phyloP scores from a whole-genome alignment of 2,888 invertebrate species.

The Plutella xylostella region DNA sequence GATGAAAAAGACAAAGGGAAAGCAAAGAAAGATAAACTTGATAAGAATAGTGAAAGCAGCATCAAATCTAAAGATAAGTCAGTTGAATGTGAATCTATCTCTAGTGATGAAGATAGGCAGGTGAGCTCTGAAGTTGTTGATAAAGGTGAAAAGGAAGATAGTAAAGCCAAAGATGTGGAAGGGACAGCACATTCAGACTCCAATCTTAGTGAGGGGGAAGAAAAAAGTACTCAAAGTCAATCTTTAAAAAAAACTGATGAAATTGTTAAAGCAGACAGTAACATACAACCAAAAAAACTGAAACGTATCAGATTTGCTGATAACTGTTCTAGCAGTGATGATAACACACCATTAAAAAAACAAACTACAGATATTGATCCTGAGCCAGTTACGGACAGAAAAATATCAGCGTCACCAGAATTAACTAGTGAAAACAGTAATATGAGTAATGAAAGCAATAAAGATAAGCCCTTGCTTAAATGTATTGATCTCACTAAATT shows the following conservation, averaged over 20 bases:
- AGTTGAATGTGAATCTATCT: background rate
- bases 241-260: constrained; percentile 3
- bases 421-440: background rate
- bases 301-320: constrained; percentile 19
- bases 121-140: no score
- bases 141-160: no score
- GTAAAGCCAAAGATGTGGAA: background rate
- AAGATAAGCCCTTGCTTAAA: constrained; percentile 38
- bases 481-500: constrained; percentile 52
- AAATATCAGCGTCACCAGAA: background rate
- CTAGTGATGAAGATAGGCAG: no score
- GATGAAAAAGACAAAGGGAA: constrained; percentile 2
- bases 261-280: constrained; percentile 2
- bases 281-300: constrained; percentile 22
- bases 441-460: background rate
- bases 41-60: background rate
- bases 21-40: background rate
- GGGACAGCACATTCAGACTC: no score
- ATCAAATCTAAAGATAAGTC: background rate
- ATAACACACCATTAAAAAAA: constrained; percentile 7
- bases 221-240: background rate
- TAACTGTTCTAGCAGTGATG: constrained; percentile 27
- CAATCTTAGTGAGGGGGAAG: background rate
- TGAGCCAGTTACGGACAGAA: constrained; percentile 2
- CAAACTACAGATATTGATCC: constrained; percentile 10